These are phyloP conservation scores for Poecile montanus DNA, from an alignment of 2,797 vertebrate genomes.

Conservation along the genomic window DNA sequence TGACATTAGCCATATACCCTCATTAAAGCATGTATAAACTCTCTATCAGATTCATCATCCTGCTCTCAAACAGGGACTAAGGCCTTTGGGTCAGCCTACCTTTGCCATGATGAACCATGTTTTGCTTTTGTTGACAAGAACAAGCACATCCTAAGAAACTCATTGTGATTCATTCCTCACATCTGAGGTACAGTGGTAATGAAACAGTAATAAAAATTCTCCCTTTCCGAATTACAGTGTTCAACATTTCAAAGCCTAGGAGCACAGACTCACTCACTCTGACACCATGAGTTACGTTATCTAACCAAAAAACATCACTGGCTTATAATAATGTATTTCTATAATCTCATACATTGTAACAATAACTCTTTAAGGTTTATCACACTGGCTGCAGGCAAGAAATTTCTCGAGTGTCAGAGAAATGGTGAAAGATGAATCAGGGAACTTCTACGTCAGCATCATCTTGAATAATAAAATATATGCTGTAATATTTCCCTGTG, in stretches of 20 bases:
- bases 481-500: not conserved
- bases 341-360: not conserved
- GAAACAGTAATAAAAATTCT: not conserved
- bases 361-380: not conserved
- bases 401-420: not conserved
- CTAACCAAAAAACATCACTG: not conserved
- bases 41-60: not conserved
- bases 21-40: not conserved
- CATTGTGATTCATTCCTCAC: rapidly evolving
- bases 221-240: not conserved
- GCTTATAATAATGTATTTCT: not conserved
- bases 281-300: not conserved
- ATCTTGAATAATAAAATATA: conserved; percentile 11
- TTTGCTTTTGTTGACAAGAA: not conserved
- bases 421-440: conserved; percentile 7
- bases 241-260: not conserved
- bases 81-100: not conserved
- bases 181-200: not conserved
- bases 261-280: not conserved
- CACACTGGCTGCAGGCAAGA: not conserved
- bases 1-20: not conserved
- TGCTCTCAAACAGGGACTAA: not conserved
- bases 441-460: not conserved
- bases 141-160: not conserved
- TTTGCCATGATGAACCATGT: not conserved